phyloP scores from a whole-genome alignment of 2,888 invertebrate species.

The Melanostoma scalare region DNA sequence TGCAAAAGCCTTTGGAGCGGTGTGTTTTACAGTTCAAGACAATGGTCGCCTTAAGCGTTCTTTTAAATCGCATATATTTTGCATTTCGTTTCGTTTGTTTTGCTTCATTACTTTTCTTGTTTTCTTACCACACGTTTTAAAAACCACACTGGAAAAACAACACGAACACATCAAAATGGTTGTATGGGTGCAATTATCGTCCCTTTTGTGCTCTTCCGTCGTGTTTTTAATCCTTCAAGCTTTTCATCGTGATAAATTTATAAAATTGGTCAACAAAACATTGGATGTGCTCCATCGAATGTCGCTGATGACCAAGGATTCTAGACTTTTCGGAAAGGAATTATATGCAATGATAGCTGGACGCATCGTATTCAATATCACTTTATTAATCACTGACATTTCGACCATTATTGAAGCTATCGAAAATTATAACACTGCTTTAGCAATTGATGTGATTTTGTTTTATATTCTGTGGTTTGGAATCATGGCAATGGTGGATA shows the following conservation, averaged over 20 bases:
- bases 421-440: neutral
- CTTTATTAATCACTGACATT: neutral
- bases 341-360: constrained; percentile 11
- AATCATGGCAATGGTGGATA: constrained; percentile 28
- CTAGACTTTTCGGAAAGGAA: constrained; percentile 26
- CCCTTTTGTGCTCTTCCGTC: neutral
- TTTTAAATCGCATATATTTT: constrained; percentile 1
- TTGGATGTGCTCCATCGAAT: constrained; percentile 27
- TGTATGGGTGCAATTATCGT: neutral
- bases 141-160: neutral
- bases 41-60: neutral
- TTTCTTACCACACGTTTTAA: neutral
- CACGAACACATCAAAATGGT: neutral
- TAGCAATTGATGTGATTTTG: neutral
- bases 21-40: constrained; percentile 26
- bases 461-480: constrained; percentile 44
- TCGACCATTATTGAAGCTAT: neutral
- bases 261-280: constrained; percentile 18
- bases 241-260: constrained; percentile 3
- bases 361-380: neutral
- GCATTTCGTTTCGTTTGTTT: constrained; percentile 17
- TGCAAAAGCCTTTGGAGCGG: constrained; percentile 48
- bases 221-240: constrained; percentile 22
- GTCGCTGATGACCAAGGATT: constrained; percentile 9
- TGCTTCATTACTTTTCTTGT: neutral